These are phyloP conservation scores for Canis aureus DNA, from an alignment of 2,113 vertebrate genomes.

Conservation along the genomic window DNA sequence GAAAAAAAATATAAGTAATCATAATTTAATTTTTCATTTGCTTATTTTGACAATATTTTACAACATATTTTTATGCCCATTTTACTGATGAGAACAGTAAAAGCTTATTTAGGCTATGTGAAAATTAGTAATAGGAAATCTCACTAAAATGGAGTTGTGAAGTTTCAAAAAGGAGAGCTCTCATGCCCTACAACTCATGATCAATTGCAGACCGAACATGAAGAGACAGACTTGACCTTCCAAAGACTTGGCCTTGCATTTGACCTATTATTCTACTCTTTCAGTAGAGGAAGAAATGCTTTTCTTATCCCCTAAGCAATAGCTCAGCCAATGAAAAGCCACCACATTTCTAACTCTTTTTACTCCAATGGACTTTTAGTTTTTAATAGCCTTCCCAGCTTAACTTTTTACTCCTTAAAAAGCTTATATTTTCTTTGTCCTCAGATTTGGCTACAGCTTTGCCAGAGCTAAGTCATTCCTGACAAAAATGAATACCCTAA, in stretches of 20 bases:
- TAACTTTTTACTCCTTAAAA: neutral
- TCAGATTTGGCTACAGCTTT: neutral
- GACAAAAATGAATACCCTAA: neutral
- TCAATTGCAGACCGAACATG: neutral
- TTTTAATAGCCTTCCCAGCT: neutral
- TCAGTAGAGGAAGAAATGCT: neutral
- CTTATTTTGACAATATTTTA: conserved; percentile 1
- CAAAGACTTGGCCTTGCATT: neutral
- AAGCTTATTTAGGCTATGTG: neutral
- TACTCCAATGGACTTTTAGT: neutral
- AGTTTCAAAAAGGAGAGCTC: neutral
- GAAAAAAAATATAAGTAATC: neutral
- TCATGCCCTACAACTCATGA: neutral
- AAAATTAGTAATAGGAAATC: neutral
- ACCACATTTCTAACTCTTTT: neutral
- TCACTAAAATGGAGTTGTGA: neutral
- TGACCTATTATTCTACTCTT: neutral
- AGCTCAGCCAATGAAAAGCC: neutral
- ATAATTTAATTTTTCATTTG: neutral
- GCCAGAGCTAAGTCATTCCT: neutral
- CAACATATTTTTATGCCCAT: neutral
- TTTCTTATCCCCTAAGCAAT: neutral
- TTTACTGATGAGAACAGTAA: neutral
- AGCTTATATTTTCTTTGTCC: neutral
- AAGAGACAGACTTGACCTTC: neutral